phyloP scores from a whole-genome alignment of 2,113 vertebrate species.

The Ptilorrhoa leucosticta region DNA sequence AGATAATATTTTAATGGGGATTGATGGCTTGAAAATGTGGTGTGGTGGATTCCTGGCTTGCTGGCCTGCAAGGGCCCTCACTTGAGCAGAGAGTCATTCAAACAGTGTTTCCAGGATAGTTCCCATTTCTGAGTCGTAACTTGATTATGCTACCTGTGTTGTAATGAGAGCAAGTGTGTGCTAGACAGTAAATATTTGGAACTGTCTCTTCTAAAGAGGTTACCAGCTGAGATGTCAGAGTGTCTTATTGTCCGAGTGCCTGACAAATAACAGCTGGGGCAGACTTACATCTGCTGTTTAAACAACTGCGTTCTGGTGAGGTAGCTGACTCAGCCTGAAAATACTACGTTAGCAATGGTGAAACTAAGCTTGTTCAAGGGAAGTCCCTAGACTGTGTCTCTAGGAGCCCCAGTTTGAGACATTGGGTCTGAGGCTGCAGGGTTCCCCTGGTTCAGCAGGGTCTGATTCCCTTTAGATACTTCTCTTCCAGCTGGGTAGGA shows the following conservation, averaged over 20 bases:
- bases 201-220: conserved; percentile 33
- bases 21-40: not conserved
- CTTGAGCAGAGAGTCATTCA: not conserved
- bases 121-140: conserved; percentile 25
- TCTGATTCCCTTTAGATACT: not conserved
- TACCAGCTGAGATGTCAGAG: conserved; percentile 50
- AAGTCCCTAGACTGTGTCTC: not conserved
- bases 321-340: conserved; percentile 5
- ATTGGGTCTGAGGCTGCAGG: not conserved
- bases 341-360: not conserved
- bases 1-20: not conserved
- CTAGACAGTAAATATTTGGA: conserved; percentile 63
- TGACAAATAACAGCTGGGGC: conserved; percentile 56
- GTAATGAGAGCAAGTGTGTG: conserved; percentile 41
- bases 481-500: not conserved
- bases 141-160: conserved; percentile 26
- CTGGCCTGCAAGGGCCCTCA: not conserved
- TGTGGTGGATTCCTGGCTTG: not conserved
- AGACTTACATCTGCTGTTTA: conserved; percentile 49
- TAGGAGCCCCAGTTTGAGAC: not conserved
- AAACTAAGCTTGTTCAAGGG: not conserved
- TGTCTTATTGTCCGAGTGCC: conserved; percentile 4
- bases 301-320: conserved; percentile 33
- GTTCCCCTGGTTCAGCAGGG: not conserved
- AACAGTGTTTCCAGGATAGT: not conserved